phyloP scores from a whole-genome alignment of 2,797 vertebrate species.

The Mastacembelus armatus region DNA sequence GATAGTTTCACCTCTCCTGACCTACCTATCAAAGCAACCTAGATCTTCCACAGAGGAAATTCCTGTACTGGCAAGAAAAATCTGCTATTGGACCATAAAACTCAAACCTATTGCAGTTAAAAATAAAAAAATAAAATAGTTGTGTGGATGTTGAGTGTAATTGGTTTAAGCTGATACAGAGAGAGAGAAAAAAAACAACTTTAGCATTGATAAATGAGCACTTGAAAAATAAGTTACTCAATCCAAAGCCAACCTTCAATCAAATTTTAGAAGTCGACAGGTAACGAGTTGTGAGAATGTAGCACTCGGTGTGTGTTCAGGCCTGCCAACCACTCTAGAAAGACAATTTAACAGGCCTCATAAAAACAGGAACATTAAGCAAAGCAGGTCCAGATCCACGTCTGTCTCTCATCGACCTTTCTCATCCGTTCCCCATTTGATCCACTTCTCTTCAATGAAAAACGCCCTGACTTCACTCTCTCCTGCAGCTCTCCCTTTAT shows the following conservation, averaged over 20 bases:
- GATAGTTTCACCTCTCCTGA: slow-evolving; percentile 49
- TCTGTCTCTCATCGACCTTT: slow-evolving; percentile 51
- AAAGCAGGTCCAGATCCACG: slow-evolving; percentile 64
- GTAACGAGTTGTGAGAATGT: slow-evolving; percentile 46
- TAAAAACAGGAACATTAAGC: slow-evolving; percentile 72
- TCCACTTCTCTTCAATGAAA: slow-evolving; percentile 31
- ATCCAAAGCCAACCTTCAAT: slow-evolving; percentile 12
- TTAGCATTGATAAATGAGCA: slow-evolving; percentile 44
- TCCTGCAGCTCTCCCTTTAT: slow-evolving; percentile 25
- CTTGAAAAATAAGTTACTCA: slow-evolving; percentile 24
- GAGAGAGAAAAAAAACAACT: slow-evolving; percentile 15
- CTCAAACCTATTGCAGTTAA: slow-evolving; percentile 26
- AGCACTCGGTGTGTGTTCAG: slow-evolving; percentile 23
- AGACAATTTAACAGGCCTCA: slow-evolving; percentile 69
- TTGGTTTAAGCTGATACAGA: slow-evolving; percentile 30
- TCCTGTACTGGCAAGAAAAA: slow-evolving; percentile 42
- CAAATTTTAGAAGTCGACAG: slow-evolving; percentile 29
- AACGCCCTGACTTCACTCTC: background rate
- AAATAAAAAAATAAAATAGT: slow-evolving; percentile 11
- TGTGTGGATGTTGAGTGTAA: slow-evolving; percentile 11
- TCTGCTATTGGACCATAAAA: slow-evolving; percentile 56
- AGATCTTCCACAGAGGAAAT: slow-evolving; percentile 46
- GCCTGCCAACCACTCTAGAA: slow-evolving; percentile 56
- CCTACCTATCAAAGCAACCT: slow-evolving; percentile 30
- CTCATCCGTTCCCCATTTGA: slow-evolving; percentile 32